Evolutionary conservation across 92 coral and sea anemone species (phyloP).

Genomic region (Porites lobata): DNA sequence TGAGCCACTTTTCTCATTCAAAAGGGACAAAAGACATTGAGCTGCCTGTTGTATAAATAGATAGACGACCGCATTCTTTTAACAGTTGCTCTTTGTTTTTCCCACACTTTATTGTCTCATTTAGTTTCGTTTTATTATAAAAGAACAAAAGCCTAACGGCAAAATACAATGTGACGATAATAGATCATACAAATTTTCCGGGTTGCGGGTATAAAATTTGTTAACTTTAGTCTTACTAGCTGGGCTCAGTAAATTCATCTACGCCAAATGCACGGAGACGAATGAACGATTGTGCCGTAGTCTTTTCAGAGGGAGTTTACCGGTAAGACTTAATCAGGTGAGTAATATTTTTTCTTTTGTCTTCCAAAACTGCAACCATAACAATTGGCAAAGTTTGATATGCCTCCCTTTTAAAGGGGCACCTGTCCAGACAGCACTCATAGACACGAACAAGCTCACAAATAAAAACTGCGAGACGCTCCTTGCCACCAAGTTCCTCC

Average conservation of each 20-base stretch:
- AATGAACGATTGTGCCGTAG: background rate
- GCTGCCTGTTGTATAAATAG: too few species aligned
- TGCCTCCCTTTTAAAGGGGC: too few species aligned
- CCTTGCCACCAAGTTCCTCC: too few species aligned
- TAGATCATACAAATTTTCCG: slow-evolving; percentile 12
- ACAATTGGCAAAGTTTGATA: too few species aligned
- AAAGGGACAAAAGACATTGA: too few species aligned
- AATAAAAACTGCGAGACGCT: too few species aligned
- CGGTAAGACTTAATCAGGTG: background rate
- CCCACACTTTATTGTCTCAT: background rate
- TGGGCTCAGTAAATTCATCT: background rate
- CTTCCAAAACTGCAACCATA: too few species aligned
- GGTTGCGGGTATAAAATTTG: slow-evolving; percentile 11
- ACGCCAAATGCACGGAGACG: background rate
- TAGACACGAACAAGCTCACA: too few species aligned
- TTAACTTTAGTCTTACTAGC: background rate
- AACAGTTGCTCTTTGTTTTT: background rate
- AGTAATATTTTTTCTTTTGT: too few species aligned
- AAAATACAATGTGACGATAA: background rate
- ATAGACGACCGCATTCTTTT: too few species aligned
- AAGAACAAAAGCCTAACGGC: background rate
- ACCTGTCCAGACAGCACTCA: too few species aligned
- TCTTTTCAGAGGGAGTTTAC: background rate
- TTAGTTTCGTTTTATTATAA: background rate
- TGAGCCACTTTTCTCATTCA: too few species aligned